These are phyloP conservation scores for Stenchaetothrips biformis DNA, from an alignment of 2,888 invertebrate species.

Conservation along the genomic window DNA sequence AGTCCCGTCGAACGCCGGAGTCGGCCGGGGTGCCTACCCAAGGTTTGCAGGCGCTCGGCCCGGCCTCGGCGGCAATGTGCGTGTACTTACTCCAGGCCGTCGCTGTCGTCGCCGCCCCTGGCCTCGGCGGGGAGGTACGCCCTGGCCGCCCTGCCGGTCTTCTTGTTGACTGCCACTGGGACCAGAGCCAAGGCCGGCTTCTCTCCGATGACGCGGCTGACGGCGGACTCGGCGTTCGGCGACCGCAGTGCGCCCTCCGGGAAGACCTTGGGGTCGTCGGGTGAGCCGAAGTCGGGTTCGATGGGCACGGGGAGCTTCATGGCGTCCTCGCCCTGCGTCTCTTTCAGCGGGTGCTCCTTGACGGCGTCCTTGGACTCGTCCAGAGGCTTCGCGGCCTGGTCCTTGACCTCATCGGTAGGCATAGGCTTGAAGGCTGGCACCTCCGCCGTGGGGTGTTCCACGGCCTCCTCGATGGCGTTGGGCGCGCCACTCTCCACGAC, in stretches of 20 bases:
- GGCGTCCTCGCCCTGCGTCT: not conserved
- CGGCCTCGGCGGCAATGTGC: not conserved
- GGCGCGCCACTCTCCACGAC: not conserved
- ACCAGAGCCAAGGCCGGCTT: not conserved
- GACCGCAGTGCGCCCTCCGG: slow-evolving; percentile 3
- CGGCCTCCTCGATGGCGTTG: not conserved
- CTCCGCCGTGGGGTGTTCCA: not conserved
- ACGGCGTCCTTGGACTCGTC: not conserved
- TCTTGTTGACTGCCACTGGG: not conserved
- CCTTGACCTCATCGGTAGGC: not conserved
- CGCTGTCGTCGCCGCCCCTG: not conserved
- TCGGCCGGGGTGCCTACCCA: too few relatives aligned
- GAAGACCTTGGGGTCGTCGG: slow-evolving; percentile 3
- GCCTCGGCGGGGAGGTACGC: slow-evolving; percentile 3
- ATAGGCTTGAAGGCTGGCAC: not conserved
- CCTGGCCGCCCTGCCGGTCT: not conserved
- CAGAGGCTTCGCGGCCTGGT: not conserved
- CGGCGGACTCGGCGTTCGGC: not conserved
- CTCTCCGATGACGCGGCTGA: not conserved
- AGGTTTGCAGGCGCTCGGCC: not conserved
- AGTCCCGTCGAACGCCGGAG: too few relatives aligned
- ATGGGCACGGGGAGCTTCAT: slow-evolving; percentile 1
- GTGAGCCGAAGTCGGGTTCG: not conserved
- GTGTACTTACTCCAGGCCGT: not conserved
- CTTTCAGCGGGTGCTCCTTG: too few relatives aligned